These are phyloP conservation scores for Ptychoptera contaminata DNA, from an alignment of 2,888 invertebrate species.

Conservation along the genomic window DNA sequence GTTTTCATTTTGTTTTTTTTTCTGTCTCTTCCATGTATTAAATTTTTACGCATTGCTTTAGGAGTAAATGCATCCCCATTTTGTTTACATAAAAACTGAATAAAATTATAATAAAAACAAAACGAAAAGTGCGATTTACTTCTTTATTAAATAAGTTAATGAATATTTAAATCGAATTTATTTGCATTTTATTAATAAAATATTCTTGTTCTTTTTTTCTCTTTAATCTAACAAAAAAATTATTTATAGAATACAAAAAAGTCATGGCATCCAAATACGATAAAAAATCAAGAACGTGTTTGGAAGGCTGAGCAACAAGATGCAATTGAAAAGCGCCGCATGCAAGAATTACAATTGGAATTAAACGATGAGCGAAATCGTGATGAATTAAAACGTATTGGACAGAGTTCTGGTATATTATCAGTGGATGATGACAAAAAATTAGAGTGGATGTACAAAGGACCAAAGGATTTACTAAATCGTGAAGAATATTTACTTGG, in stretches of 20 bases:
- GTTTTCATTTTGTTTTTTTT: background rate
- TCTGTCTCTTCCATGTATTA: no score
- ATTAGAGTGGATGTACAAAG: slow-evolving; percentile 81
- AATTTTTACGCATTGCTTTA: no score
- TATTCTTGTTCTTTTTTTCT: background rate
- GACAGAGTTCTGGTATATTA: slow-evolving; percentile 36
- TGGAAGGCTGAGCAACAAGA: slow-evolving; percentile 65
- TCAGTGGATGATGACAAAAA: slow-evolving; percentile 36
- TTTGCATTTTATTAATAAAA: background rate
- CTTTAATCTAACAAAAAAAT: background rate
- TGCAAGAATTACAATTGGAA: slow-evolving; percentile 50
- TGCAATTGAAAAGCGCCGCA: slow-evolving; percentile 48
- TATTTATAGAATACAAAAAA: slow-evolving; percentile 51
- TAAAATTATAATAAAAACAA: no score
- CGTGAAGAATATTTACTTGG: slow-evolving; percentile 83
- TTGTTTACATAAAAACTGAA: no score
- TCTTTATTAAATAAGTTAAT: no score
- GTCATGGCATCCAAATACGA: slow-evolving; percentile 64
- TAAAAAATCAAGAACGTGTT: slow-evolving; percentile 61
- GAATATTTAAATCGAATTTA: no score
- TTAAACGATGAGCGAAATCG: slow-evolving; percentile 47
- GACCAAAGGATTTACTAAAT: slow-evolving; percentile 33
- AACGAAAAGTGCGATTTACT: no score
- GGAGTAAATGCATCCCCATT: no score
- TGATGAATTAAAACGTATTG: slow-evolving; percentile 46